These are phyloP conservation scores for Diadegma fenestrale DNA, from an alignment of 2,888 invertebrate species.

Conservation along the genomic window DNA sequence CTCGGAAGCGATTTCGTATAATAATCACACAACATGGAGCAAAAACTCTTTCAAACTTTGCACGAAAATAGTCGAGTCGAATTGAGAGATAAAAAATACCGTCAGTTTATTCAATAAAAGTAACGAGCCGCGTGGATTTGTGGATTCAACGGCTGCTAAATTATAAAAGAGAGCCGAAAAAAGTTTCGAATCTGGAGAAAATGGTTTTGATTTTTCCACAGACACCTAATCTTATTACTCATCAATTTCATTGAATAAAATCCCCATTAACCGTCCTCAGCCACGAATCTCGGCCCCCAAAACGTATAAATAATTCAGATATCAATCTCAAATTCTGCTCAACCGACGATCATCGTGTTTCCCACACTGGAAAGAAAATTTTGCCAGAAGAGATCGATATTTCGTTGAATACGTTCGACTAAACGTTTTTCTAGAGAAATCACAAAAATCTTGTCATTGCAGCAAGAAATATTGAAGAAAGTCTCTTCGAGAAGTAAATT, in stretches of 20 bases:
- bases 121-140: not conserved
- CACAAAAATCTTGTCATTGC: too few relatives aligned
- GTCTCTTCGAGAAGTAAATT: too few relatives aligned
- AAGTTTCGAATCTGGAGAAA: not conserved
- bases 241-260: not conserved
- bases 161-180: not conserved
- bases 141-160: not conserved
- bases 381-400: too few relatives aligned
- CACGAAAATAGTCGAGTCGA: not conserved
- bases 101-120: not conserved
- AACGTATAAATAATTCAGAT: not conserved
- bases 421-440: too few relatives aligned
- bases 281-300: not conserved
- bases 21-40: conserved; percentile 40
- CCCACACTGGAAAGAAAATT: too few relatives aligned
- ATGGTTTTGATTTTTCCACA: not conserved
- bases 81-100: not conserved
- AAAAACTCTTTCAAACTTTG: conserved; percentile 26
- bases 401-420: too few relatives aligned
- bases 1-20: conserved; percentile 16
- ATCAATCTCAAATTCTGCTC: not conserved
- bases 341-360: not conserved
- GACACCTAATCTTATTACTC: not conserved
- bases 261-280: not conserved
- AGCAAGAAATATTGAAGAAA: too few relatives aligned